Base-by-base conservation (phyloP, 2,888 invertebrate species). In the Anoncus sp. region DNA sequence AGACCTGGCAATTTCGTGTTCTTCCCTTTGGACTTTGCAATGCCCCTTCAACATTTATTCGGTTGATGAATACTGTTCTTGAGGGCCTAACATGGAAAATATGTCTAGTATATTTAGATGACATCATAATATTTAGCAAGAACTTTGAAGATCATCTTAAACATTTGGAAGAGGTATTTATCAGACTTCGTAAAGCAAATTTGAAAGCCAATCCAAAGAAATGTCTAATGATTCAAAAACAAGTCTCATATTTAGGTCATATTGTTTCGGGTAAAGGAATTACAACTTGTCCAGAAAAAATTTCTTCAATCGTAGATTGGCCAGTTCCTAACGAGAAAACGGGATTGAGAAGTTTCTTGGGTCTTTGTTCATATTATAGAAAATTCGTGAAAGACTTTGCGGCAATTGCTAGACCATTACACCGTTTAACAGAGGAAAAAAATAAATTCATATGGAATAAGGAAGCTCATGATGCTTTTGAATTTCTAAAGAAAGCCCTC, bases 1-100 rank as follows among this genome's bases (percentile, higher is more conserved):
- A 75, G 18, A 38, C 49, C 20, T 75, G 69, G 75, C 69, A 69
- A 31, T 75, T 62, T 14, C 35, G 49, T 7, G 75, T 69, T 20
- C 35, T 75, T 0, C 70, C 70, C 7, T 76, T 76, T 16, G 76
- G 76, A 16, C 35, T 71, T 3, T 76, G 76, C 10, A 65, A 71
- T 45, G 60, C 76, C n/a, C 70, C 66, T 7, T 27, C 53, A 9
- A 76, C 51, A 9, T 71, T 76, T 22, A 57, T 66, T 5, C 27
- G 74, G 3, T 10, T 74, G 10, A 71, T 76, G 51, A 70, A 76
- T 10, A 20, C 45, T n/a, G 66, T 76, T 18, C 38, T 76, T n/a
- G 51, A 77, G 59, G 55, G 72, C 55, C 12, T 83, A 79, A 86
- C 87, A 90, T 77, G 49, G 14, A 51, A 51, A 51, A 51, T 51